Evolutionary conservation across 1,140 invertebrate genomes (phyloP), one percentile per base, ranked within the genome.

Genomic region (Ceratosolen fusciceps): DNA sequence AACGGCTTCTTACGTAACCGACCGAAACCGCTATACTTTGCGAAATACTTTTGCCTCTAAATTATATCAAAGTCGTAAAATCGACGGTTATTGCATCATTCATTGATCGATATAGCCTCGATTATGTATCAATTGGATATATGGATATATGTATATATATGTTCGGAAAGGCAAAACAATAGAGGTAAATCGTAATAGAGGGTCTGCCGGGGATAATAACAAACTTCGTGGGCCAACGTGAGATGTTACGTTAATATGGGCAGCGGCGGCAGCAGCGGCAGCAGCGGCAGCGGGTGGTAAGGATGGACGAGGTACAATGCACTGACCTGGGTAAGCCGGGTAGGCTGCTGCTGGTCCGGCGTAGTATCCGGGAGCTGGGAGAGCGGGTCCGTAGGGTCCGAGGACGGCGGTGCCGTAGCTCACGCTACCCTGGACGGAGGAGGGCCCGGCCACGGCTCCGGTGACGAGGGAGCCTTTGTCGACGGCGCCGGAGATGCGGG

Each of bases 391-490:
- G 62, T 39, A 52, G 54, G 65, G 82, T 52, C 82, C 86, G 49
- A 83, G 52, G 34, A 89, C 80, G 21, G 86, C 84, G 43, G 87
- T 84, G 0, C 83, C 83, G 12, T 85, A 87, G 37, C 84, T 83
- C 2, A 89, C 85, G 62, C 88, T 89, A n/a, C 86, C 87, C n/a
- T 86, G 85, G 68, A 90, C 87, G 3, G 88, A 29, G 0, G 89
- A 88, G 16, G 89, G 89, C 71, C 86, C 89, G 56, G 89, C 86
- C 2, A 90, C 87, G 19, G 89, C 83, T 67, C 89, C 89, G 47
- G 88, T 89, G 3, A 90, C 89, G 9, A 87, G 78, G 8, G 89
- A 88, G 1, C 89, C 89, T 14, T 85, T 85, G 29, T 90, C 89
- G 26, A 90, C 89, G 2, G 89, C 88, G 16, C 89, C 89, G 31